A percentile compares a stretch with the other conserved stretches of the same genome.
Evolutionary conservation across 2,797 vertebrate genomes (phyloP).

Genomic region (Lacerta viridis): DNA sequence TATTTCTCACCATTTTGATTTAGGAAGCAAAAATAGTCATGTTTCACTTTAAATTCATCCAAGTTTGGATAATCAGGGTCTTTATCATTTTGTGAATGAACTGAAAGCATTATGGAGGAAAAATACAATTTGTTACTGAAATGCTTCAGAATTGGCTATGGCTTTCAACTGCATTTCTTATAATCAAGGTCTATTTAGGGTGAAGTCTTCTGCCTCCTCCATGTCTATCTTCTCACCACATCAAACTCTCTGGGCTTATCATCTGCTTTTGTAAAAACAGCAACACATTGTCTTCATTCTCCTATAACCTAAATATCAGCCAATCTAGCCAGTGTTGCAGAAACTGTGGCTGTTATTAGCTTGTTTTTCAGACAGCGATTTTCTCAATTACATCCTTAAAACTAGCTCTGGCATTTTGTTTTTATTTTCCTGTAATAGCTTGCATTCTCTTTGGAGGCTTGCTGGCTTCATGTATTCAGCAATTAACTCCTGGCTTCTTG

Average conservation of each 20-base stretch:
- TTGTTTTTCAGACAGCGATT: constrained; percentile 31
- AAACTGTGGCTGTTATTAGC: constrained; percentile 24
- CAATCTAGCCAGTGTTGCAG: background rate
- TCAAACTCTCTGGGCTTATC: constrained; percentile 13
- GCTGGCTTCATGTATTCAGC: constrained; percentile 36
- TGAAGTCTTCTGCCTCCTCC: background rate
- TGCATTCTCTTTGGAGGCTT: constrained; percentile 29
- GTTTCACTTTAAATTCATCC: constrained; percentile 24
- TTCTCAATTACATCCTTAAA: constrained; percentile 42
- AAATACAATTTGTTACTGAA: background rate
- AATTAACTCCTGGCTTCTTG: constrained; percentile 46
- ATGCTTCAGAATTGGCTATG: constrained; percentile 10
- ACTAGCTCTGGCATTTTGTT: constrained; percentile 23
- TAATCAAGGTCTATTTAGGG: constrained; percentile 12
- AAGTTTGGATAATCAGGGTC: constrained; percentile 1
- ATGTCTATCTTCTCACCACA: background rate
- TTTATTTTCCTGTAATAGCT: constrained; percentile 36
- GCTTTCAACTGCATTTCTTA: constrained; percentile 2
- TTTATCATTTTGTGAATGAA: constrained; percentile 23
- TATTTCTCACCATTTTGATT: constrained; percentile 18
- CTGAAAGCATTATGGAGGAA: constrained; percentile 2
- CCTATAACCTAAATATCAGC: constrained; percentile 1
- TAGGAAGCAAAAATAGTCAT: constrained; percentile 16
- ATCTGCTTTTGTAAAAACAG: constrained; percentile 10
- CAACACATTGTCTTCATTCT: background rate